Conservation (phyloP, 2,797 vertebrate species). For the Sebastes minor region DNA sequence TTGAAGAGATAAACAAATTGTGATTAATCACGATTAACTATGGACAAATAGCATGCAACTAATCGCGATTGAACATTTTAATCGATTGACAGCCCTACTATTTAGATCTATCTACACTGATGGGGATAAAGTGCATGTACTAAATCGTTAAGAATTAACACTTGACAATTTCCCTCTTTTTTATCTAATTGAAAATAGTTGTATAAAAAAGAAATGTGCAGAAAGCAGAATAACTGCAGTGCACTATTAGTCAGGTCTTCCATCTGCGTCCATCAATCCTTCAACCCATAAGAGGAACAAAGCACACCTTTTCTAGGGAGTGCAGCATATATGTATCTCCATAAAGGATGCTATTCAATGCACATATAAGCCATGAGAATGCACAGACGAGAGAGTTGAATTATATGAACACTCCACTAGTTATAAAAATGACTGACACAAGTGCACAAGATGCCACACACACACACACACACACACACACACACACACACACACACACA, state of each 20-base stretch:
- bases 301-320: background rate
- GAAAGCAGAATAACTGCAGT: background rate
- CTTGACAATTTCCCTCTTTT: background rate
- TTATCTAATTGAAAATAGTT: background rate
- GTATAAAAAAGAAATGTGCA: background rate
- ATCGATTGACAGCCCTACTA: too few species aligned
- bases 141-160: background rate
- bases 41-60: too few species aligned
- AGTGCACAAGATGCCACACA: background rate
- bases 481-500: background rate
- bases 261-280: background rate
- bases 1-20: too few species aligned
- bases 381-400: background rate
- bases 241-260: background rate
- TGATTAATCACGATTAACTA: too few species aligned
- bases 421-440: constrained; percentile 1
- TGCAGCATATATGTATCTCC: constrained; percentile 22
- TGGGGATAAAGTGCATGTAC: background rate
- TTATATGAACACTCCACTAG: constrained; percentile 9
- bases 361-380: constrained; percentile 34
- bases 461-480: background rate
- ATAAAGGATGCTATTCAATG: constrained; percentile 29
- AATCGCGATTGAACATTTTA: too few species aligned
- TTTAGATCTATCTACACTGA: background rate
- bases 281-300: constrained; percentile 2